Evolutionary conservation across 2,888 invertebrate species (phyloP), one percentile per base, ranked within the genome.

Genomic region (Agrotis clavis): DNA sequence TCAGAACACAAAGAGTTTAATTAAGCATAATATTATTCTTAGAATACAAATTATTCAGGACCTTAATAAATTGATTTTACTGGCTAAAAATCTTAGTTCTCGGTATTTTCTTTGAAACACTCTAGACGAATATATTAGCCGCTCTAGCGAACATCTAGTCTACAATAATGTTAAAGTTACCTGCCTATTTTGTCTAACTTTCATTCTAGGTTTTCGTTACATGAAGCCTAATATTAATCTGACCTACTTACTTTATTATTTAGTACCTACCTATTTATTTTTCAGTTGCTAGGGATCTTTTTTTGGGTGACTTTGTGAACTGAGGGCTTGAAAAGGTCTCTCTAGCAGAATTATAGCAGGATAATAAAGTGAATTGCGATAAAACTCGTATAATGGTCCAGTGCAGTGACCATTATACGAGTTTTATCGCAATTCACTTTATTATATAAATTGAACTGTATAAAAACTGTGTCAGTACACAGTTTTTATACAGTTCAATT

Each of bases 91-190:
- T 73, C 50, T 59, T 51, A 25, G 48, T 0, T 54, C 48, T 54
- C 16, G 35, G 25, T 70, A 68, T 81, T 80, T 84, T 86, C 76
- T 79, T 79, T 74, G 30, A 51, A 83, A 78, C 67, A 77, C 61
- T 75, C 82, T 79, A 83, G 86, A 87, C 83, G 86, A 87, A 87
- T 87, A 87, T 77, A 86, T 86, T 86, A 78, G 25, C 16, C 25
- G 30, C 57, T 60, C 59, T 50, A 73, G 25, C 35, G 70, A 67
- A 4, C 47, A 76, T 65, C 21, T 53, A 62, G 65, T 53, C 48
- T 71, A 48, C 16, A 63, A 82, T 84, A 84, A 84, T 66, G 74
- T 74, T 68, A 67, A 56, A 63, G 67, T 50, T 71, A 79, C 73
- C 67, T 66, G 63, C 60, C 2, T 64, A 68, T 77, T 68, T 72